phyloP scores from a whole-genome alignment of 2,797 vertebrate genomes.

The Hylomyscus alleni region DNA sequence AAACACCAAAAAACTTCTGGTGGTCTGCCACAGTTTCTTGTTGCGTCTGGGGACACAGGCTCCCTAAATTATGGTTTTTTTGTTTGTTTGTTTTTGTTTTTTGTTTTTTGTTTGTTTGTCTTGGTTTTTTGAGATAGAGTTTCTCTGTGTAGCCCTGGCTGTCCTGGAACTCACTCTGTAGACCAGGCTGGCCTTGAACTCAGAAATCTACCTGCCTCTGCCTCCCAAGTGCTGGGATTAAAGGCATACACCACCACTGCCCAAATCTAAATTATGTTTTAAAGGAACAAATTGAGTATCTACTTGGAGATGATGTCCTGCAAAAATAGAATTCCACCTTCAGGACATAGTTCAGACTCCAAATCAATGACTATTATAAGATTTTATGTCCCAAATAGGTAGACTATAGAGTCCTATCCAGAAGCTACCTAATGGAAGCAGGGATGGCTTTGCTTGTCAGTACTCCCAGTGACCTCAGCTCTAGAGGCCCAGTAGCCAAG shows the following conservation, averaged over 20 bases:
- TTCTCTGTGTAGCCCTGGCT: too few relatives aligned
- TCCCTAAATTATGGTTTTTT: not conserved
- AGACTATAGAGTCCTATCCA: not conserved
- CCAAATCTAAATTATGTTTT: not conserved
- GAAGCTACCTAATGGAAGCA: not conserved
- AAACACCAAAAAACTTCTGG: not conserved
- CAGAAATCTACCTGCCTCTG: too few relatives aligned
- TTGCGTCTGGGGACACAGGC: not conserved
- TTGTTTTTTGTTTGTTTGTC: too few relatives aligned
- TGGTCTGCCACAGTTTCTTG: not conserved
- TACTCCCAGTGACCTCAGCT: not conserved
- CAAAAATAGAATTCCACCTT: not conserved
- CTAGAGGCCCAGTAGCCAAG: not conserved
- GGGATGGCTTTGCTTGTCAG: not conserved
- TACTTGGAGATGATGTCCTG: not conserved
- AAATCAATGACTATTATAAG: not conserved
- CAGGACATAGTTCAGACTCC: not conserved
- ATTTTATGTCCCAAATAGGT: not conserved
- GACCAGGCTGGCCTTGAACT: too few relatives aligned
- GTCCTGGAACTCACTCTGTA: too few relatives aligned
- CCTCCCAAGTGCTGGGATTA: too few relatives aligned
- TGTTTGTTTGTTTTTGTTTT: too few relatives aligned
- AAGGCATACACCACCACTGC: too few relatives aligned
- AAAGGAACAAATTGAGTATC: not conserved
- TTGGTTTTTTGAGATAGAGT: too few relatives aligned